Conservation (phyloP, 1,140 invertebrate species). For the Brachionus asplanchnoidis region DNA sequence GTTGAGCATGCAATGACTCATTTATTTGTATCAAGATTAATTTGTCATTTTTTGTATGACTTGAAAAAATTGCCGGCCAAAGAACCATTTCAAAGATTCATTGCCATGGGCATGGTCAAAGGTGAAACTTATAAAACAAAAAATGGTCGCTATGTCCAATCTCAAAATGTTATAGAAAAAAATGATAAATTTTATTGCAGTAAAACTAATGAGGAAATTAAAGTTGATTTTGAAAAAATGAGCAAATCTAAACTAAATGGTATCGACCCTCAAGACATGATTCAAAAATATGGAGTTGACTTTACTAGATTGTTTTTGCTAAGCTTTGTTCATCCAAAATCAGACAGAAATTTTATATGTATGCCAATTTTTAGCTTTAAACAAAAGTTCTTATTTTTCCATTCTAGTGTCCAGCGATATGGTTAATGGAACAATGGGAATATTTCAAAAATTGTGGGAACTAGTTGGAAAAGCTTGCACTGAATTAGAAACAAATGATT, state of each 20-base stretch:
- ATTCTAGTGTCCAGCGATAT: constrained; percentile 31
- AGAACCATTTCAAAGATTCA: constrained; percentile 84
- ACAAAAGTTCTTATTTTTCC: not conserved
- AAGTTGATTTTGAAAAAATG: constrained; percentile 90
- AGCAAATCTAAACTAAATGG: constrained; percentile 97
- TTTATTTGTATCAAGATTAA: constrained; percentile 91
- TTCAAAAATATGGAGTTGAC: constrained; percentile 77
- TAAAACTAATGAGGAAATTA: constrained; percentile 63
- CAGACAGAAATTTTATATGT: constrained; percentile 66
- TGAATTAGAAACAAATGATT: not conserved
- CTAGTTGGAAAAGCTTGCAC: not conserved
- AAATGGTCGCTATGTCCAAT: constrained; percentile 72
- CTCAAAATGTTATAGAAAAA: constrained; percentile 63
- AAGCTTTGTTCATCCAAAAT: constrained; percentile 75
- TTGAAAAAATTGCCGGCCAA: constrained; percentile 65
- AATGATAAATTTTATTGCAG: constrained; percentile 50
- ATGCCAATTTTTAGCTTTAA: not conserved
- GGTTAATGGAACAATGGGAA: constrained; percentile 9
- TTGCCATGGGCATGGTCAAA: constrained; percentile 91
- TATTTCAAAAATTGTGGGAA: constrained; percentile 28
- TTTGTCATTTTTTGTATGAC: constrained; percentile 82
- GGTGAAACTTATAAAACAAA: constrained; percentile 74
- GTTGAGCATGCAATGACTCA: constrained; percentile 94
- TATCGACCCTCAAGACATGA: constrained; percentile 77
- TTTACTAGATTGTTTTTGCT: constrained; percentile 78